These are phyloP conservation scores for Zaprionus capensis DNA, from an alignment of 1,140 invertebrate species.

Conservation along the genomic window DNA sequence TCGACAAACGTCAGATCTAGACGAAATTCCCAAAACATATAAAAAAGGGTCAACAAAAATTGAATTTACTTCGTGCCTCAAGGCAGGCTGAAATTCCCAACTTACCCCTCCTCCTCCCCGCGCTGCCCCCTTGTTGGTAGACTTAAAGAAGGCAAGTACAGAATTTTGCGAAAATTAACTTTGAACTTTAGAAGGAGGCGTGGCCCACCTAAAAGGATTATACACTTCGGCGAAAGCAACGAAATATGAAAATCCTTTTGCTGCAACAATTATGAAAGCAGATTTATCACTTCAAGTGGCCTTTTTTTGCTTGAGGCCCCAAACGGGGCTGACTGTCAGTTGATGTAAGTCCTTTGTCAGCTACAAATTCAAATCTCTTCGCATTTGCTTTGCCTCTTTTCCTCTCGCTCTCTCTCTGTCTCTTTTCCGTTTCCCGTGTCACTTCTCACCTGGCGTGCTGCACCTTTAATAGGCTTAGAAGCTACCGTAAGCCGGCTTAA, in stretches of 20 bases:
- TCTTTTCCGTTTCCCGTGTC: slow-evolving; percentile 1
- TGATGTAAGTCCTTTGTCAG: slow-evolving; percentile 19
- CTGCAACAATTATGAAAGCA: slow-evolving; percentile 16
- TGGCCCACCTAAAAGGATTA: not conserved
- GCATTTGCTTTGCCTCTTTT: not conserved
- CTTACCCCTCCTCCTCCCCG: not conserved
- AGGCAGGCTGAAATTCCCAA: not conserved
- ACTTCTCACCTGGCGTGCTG: slow-evolving; percentile 23
- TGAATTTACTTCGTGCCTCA: slow-evolving; percentile 20
- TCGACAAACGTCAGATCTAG: not conserved
- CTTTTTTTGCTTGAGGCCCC: not conserved
- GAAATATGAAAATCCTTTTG: slow-evolving; percentile 9
- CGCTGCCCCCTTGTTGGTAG: not conserved
- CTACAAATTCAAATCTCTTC: slow-evolving; percentile 19
- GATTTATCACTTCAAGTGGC: slow-evolving; percentile 27
- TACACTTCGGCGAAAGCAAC: not conserved
- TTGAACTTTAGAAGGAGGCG: not conserved
- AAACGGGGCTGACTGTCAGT: not conserved
- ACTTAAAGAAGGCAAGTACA: not conserved
- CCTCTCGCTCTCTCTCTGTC: not conserved
- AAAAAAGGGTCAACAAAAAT: slow-evolving; percentile 40
- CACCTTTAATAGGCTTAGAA: slow-evolving; percentile 65
- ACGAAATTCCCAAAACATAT: slow-evolving; percentile 5
- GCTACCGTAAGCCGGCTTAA: slow-evolving; percentile 56
- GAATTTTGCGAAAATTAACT: slow-evolving; percentile 1